phyloP scores from a whole-genome alignment of 1,140 invertebrate genomes.

The Rhyzopertha dominica region DNA sequence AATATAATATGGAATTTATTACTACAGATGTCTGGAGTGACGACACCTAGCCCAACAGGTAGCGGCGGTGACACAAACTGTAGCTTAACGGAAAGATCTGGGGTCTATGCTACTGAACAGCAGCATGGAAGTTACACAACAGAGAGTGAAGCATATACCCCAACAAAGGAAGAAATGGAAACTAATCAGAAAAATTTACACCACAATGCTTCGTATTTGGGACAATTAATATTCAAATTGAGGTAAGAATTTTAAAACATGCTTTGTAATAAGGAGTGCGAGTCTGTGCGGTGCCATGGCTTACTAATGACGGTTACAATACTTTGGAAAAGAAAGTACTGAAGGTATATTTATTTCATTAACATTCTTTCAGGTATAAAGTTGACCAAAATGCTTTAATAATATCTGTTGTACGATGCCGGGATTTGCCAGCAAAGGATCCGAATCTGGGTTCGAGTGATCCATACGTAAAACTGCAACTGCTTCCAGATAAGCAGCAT shows the following conservation, averaged over 20 bases:
- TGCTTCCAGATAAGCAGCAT: slow-evolving; percentile 91
- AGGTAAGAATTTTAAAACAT: slow-evolving; percentile 48
- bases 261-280: not conserved
- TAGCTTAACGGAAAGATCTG: slow-evolving; percentile 40
- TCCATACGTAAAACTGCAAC: slow-evolving; percentile 91
- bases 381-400: slow-evolving; percentile 83
- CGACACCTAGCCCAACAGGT: slow-evolving; percentile 42
- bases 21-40: slow-evolving; percentile 40
- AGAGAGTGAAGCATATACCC: slow-evolving; percentile 49
- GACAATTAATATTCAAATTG: slow-evolving; percentile 81
- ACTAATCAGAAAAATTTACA: slow-evolving; percentile 58
- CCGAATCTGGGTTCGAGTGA: slow-evolving; percentile 64
- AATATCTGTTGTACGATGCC: slow-evolving; percentile 85
- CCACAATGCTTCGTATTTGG: slow-evolving; percentile 59
- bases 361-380: slow-evolving; percentile 61
- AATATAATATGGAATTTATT: no score
- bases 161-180: slow-evolving; percentile 57
- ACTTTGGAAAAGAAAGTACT: no score
- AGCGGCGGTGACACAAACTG: slow-evolving; percentile 30
- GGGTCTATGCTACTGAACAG: slow-evolving; percentile 40
- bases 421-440: slow-evolving; percentile 75
- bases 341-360: not conserved
- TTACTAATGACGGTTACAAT: no score
- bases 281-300: slow-evolving; percentile 1
- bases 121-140: no score